Evolutionary conservation across 2,888 invertebrate species (phyloP), one percentile per base, ranked within the genome.

Genomic region (Brenthis daphne): DNA sequence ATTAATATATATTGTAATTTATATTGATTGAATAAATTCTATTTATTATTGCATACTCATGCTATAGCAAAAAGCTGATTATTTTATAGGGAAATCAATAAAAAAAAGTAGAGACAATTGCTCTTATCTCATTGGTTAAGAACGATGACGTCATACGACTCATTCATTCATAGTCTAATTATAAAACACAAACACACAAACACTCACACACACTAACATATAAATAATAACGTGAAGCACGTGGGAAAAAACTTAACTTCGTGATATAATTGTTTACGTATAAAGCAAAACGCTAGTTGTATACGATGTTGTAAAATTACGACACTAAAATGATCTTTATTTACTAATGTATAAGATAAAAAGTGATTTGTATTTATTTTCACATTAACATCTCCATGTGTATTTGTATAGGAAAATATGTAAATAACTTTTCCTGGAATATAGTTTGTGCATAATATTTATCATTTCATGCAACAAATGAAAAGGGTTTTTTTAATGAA

Each of bases 161-260:
- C 76, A 74, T 82, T 80, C 82, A 83, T 82, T 82, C 82, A 82
- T 81, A 74, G 72, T 78, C 78, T 81, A 82, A 78, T 80, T 80
- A 82, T 82, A 80, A 77, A 71, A 60, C 64, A 58, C 57, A 68
- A 73, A 61, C 64, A 64, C 67, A 71, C 69, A 71, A 58, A 66
- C 13, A 71, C 57, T 67, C 58, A 68, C 50, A 64, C 54, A 69
- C 68, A 60, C 67, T 70, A 67, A 69, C 61, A 66, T 13, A 68
- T 56, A 64, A 54, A 55, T 37, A 57, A 72, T 76, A 77, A 78
- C 77, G 77, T 69, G 69, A 55, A 71, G 72, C 77, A 79, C 79
- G 79, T 79, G 79, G 76, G 80, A 80, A 79, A 77, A 79, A 75
- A 43, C 75, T 76, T 77, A 69, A 70, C 60, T 63, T 70, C 76